These are phyloP conservation scores for Lutraria rhynchaena DNA, from an alignment of 1,140 invertebrate genomes.

Conservation along the genomic window DNA sequence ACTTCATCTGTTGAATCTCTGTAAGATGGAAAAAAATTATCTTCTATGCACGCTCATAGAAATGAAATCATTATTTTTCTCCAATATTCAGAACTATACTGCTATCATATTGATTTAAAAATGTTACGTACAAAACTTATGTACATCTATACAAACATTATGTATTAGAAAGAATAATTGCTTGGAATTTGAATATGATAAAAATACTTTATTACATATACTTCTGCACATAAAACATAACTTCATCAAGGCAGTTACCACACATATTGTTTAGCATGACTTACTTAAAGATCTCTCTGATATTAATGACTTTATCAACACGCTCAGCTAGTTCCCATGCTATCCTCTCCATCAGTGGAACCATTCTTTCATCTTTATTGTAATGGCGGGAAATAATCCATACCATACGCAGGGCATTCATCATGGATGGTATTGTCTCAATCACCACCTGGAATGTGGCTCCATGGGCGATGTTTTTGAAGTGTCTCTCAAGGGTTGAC, in stretches of 20 bases:
- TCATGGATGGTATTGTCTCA: constrained; percentile 89
- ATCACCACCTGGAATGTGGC: constrained; percentile 86
- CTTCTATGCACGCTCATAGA: too few relatives aligned
- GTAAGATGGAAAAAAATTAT: constrained; percentile 29
- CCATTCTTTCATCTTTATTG: constrained; percentile 87
- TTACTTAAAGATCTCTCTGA: constrained; percentile 87
- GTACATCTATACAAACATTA: too few relatives aligned
- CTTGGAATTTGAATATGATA: too few relatives aligned
- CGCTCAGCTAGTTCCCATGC: constrained; percentile 90
- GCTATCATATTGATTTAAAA: too few relatives aligned
- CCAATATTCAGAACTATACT: too few relatives aligned
- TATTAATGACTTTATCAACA: constrained; percentile 88
- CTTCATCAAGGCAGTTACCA: too few relatives aligned
- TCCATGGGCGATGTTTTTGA: constrained; percentile 90
- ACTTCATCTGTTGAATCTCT: constrained; percentile 83
- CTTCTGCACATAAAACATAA: too few relatives aligned
- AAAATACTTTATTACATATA: too few relatives aligned
- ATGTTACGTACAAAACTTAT: too few relatives aligned
- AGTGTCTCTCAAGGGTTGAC: constrained; percentile 89
- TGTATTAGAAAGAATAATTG: too few relatives aligned
- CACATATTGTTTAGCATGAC: constrained; percentile 77
- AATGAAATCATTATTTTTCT: too few relatives aligned
- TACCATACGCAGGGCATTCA: constrained; percentile 88
- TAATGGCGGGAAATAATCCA: constrained; percentile 83
- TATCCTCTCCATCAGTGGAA: constrained; percentile 90